Evolutionary conservation across 2,888 invertebrate species (phyloP).

Genomic region (Periphyllus acericola): DNA sequence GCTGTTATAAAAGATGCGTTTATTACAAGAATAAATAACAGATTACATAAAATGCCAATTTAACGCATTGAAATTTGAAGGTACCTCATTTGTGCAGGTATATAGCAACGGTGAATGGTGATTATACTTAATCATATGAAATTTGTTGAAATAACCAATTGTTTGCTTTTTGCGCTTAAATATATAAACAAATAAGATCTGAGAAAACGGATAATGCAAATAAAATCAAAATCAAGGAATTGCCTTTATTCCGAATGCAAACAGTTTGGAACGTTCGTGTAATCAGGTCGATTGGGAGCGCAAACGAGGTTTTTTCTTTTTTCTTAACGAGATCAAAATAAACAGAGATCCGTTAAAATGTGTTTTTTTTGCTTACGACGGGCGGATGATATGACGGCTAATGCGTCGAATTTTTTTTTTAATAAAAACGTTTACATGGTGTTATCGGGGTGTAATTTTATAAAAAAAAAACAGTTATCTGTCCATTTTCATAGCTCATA

Average conservation of each 20-base stretch:
- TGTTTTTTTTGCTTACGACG: neutral
- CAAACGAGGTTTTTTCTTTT: conserved; percentile 1
- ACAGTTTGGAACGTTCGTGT: conserved; percentile 34
- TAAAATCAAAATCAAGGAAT: conserved; percentile 36
- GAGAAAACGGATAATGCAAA: conserved; percentile 28
- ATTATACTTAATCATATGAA: conserved; percentile 2
- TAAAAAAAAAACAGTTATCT: too few relatives aligned
- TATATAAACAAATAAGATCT: conserved; percentile 14
- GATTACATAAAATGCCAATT: neutral
- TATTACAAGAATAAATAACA: too few relatives aligned
- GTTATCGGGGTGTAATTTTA: neutral
- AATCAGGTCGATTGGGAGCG: conserved; percentile 36
- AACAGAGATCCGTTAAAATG: conserved; percentile 8
- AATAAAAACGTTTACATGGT: neutral
- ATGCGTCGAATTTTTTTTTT: neutral
- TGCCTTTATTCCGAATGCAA: conserved; percentile 38
- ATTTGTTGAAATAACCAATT: neutral
- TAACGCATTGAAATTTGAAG: too few relatives aligned
- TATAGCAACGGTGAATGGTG: neutral
- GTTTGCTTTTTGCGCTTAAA: conserved; percentile 1
- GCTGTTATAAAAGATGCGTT: too few relatives aligned
- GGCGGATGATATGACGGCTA: neutral
- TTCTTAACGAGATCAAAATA: neutral
- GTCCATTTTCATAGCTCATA: too few relatives aligned
- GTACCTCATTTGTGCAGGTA: neutral